Conservation (phyloP, 2,113 vertebrate genomes). For the Peromyscus leucopus region DNA sequence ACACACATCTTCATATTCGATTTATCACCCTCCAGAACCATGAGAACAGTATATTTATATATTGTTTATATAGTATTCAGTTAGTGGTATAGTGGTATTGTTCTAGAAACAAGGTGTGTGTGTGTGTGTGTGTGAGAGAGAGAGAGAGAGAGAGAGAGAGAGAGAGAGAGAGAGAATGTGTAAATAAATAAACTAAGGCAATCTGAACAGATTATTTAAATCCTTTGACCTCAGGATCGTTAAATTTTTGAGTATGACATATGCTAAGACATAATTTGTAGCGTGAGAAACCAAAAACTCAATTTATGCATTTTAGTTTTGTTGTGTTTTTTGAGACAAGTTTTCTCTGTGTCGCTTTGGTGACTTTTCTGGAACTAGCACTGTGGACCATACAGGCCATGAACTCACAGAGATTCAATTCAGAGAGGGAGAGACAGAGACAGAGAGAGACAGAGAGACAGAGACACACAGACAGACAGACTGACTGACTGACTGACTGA, state of each 20-base stretch:
- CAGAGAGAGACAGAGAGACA: no score
- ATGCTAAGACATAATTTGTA: neutral
- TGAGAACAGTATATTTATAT: neutral
- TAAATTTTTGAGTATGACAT: neutral
- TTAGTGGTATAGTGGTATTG: neutral
- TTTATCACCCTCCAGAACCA: neutral
- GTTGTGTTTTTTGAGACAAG: neutral
- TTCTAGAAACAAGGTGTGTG: neutral
- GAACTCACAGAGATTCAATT: no score
- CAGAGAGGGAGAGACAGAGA: neutral
- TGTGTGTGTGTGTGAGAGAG: neutral
- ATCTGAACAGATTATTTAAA: neutral
- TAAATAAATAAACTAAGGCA: neutral
- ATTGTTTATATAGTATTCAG: neutral
- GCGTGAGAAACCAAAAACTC: neutral
- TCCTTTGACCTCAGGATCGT: neutral
- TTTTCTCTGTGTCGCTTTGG: no score
- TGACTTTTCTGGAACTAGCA: no score
- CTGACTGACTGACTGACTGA: rapidly evolving
- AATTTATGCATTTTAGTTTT: neutral
- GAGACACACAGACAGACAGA: neutral
- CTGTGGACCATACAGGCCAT: no score
- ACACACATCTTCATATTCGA: neutral
- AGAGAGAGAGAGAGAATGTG: no score
- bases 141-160: no score